Evolutionary conservation across 2,797 vertebrate genomes (phyloP).

Genomic region (Alcedo atthis): DNA sequence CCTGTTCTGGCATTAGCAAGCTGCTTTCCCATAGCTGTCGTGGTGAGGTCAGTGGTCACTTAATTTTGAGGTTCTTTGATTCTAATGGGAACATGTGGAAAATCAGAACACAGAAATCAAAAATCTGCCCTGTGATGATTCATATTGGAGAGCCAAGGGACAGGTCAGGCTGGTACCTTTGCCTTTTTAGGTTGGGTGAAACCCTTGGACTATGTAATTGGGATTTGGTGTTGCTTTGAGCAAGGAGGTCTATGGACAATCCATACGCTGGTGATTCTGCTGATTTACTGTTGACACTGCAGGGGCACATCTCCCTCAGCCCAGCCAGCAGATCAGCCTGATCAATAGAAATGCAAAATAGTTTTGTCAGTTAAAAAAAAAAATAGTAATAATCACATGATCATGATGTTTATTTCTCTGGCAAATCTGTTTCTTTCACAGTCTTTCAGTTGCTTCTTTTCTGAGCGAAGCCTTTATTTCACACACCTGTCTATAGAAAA

Average conservation of each 20-base stretch:
- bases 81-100: not conserved
- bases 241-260: fast-evolving
- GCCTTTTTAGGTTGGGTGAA: not conserved
- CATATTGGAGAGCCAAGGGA: not conserved
- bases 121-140: not conserved
- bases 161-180: not conserved
- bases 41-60: not conserved
- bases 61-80: not conserved
- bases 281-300: not conserved
- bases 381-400: not conserved
- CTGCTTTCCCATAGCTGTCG: not conserved
- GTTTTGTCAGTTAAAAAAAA: not conserved
- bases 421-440: constrained; percentile 64
- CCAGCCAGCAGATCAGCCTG: not conserved
- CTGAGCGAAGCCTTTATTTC: constrained; percentile 68
- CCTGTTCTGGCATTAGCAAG: not conserved
- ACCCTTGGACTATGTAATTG: fast-evolving
- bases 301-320: not conserved
- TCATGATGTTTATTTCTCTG: constrained; percentile 71
- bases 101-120: not conserved
- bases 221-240: not conserved
- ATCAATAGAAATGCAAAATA: not conserved
- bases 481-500: constrained; percentile 47
- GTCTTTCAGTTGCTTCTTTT: constrained; percentile 65
- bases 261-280: not conserved